These are phyloP conservation scores for Beaufortia kweichowensis DNA, from an alignment of 2,113 vertebrate genomes.

Conservation along the genomic window DNA sequence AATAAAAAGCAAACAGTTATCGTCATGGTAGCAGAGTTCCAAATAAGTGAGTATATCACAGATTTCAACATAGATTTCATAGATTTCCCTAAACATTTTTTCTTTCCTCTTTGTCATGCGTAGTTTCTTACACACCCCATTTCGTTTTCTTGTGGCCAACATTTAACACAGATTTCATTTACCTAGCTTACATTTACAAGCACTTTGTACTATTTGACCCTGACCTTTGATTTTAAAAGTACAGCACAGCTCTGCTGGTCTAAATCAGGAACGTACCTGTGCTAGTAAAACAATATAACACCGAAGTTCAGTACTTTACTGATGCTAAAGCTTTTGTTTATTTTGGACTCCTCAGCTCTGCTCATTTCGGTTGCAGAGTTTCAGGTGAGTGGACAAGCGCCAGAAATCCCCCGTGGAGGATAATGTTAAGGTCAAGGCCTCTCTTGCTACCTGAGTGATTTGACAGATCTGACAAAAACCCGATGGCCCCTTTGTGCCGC, in stretches of 20 bases:
- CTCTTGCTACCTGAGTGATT: constrained; percentile 71
- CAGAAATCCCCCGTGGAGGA: constrained; percentile 63
- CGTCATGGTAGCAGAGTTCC: neutral
- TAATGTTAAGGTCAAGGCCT: constrained; percentile 71
- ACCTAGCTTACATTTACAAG: neutral
- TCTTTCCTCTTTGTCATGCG: too few relatives aligned
- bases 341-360: neutral
- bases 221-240: neutral
- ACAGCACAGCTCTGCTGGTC: neutral
- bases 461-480: constrained; percentile 74
- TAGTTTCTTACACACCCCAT: neutral
- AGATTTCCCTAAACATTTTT: neutral
- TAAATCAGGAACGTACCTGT: neutral
- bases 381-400: constrained; percentile 14
- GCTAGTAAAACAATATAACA: neutral
- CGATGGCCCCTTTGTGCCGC: constrained; percentile 68
- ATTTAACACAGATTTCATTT: too few relatives aligned
- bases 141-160: constrained; percentile 3
- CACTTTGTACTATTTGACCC: too few relatives aligned
- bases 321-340: neutral
- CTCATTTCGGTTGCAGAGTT: neutral
- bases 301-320: neutral
- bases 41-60: neutral
- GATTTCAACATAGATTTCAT: too few relatives aligned
- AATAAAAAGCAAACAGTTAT: neutral